phyloP scores from a whole-genome alignment of 2,888 invertebrate species.

The Dolichomitus sp. region DNA sequence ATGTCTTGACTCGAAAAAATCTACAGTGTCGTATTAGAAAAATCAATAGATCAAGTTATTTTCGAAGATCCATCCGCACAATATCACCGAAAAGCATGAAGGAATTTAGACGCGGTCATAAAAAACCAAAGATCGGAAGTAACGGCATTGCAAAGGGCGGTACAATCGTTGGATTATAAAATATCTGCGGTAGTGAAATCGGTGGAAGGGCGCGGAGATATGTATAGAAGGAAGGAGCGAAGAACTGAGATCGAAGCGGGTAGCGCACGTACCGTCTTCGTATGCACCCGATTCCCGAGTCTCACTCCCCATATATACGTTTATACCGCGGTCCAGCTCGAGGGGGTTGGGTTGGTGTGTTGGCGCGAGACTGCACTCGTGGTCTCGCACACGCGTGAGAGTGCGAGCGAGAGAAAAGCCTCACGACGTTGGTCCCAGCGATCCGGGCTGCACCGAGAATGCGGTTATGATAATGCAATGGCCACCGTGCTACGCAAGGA shows the following conservation, averaged over 20 bases:
- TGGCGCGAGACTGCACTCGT: constrained; percentile 23
- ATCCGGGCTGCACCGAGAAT: constrained; percentile 80
- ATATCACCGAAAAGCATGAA: too few species aligned
- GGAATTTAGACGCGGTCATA: too few species aligned
- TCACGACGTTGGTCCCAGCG: constrained; percentile 64
- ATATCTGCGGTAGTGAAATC: constrained; percentile 5
- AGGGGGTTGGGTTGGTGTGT: constrained; percentile 45
- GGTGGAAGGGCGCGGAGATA: constrained; percentile 11
- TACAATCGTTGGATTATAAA: not conserved
- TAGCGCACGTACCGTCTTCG: constrained; percentile 24
- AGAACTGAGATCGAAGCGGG: not conserved
- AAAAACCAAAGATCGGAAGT: not conserved
- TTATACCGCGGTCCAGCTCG: constrained; percentile 12
- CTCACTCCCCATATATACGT: constrained; percentile 18
- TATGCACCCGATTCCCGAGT: constrained; percentile 39
- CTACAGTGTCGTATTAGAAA: too few species aligned
- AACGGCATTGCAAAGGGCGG: not conserved
- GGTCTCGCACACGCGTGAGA: constrained; percentile 23
- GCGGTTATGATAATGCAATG: constrained; percentile 85
- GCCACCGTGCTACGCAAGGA: constrained; percentile 85
- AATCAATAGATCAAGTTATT: too few species aligned
- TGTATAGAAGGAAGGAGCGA: constrained; percentile 1
- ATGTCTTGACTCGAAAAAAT: too few species aligned
- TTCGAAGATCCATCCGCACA: not conserved
- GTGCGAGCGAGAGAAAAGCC: constrained; percentile 54